These are phyloP conservation scores for Erpetoichthys calabaricus DNA, from an alignment of 2,797 vertebrate species.

Conservation along the genomic window DNA sequence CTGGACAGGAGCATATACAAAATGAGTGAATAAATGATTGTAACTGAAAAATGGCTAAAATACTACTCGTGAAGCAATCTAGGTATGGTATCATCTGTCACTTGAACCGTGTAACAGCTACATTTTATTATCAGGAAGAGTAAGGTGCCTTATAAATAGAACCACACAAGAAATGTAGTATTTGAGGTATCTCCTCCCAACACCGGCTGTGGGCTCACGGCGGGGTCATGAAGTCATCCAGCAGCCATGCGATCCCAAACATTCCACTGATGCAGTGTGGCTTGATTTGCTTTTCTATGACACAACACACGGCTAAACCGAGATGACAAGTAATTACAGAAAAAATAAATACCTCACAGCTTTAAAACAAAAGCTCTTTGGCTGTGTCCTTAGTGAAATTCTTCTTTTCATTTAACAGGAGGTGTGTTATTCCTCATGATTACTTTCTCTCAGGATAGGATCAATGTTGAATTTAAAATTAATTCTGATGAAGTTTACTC, in stretches of 20 bases:
- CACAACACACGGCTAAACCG: conserved; percentile 66
- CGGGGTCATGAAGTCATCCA: conserved; percentile 49
- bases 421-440: conserved; percentile 47
- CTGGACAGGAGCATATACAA: no score
- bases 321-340: conserved; percentile 67
- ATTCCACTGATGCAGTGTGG: conserved; percentile 43
- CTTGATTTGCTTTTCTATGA: conserved; percentile 89
- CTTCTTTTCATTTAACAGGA: conserved; percentile 47
- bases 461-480: conserved; percentile 7
- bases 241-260: conserved; percentile 44
- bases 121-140: no score
- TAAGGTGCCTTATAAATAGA: conserved; percentile 35
- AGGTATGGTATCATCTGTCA: no score
- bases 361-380: conserved; percentile 45
- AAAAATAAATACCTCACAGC: conserved; percentile 70
- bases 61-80: no score
- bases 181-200: conserved; percentile 33
- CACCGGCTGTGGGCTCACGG: conserved; percentile 23
- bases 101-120: no score
- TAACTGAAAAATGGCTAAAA: no score
- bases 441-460: conserved; percentile 38
- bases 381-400: conserved; percentile 39
- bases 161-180: conserved; percentile 36
- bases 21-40: no score
- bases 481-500: conserved; percentile 10